A percentile compares a stretch with the other conserved stretches of the same genome.
phyloP scores from a whole-genome alignment of 2,113 vertebrate species.

The Carlito syrichta region DNA sequence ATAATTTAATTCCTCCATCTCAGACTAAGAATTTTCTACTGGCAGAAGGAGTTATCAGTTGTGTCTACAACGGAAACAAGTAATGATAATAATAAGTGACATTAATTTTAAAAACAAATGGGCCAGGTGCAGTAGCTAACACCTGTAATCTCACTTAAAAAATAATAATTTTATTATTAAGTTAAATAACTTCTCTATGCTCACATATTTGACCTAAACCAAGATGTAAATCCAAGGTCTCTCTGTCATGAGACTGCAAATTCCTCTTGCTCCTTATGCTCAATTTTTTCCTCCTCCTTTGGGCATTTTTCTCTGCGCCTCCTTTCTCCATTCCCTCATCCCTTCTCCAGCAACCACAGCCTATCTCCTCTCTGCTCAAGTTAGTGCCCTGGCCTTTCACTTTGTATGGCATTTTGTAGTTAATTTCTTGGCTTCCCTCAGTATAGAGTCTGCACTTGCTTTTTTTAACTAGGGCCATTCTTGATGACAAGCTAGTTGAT shows the following conservation, averaged over 20 bases:
- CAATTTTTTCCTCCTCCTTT: background rate
- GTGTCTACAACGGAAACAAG: background rate
- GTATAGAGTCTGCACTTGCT: background rate
- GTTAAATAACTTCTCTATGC: background rate
- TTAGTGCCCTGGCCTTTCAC: background rate
- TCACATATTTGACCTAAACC: background rate
- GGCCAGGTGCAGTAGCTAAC: background rate
- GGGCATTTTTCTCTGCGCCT: background rate
- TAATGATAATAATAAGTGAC: background rate
- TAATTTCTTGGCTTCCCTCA: background rate
- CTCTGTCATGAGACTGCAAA: background rate
- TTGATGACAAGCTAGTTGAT: background rate
- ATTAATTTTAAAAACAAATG: background rate
- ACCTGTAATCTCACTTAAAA: background rate
- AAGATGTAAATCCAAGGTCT: background rate
- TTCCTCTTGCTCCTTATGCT: background rate
- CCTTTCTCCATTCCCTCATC: background rate
- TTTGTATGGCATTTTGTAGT: background rate
- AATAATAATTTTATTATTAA: background rate
- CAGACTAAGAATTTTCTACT: background rate
- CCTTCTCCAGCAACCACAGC: background rate
- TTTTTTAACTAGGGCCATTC: background rate
- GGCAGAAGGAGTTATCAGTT: background rate
- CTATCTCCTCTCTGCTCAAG: background rate
- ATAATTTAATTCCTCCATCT: background rate